Evolutionary conservation across 64 coral and sea anemone genomes (phyloP), one percentile per base, ranked within the genome.

Genomic region (Trachythela sp.): DNA sequence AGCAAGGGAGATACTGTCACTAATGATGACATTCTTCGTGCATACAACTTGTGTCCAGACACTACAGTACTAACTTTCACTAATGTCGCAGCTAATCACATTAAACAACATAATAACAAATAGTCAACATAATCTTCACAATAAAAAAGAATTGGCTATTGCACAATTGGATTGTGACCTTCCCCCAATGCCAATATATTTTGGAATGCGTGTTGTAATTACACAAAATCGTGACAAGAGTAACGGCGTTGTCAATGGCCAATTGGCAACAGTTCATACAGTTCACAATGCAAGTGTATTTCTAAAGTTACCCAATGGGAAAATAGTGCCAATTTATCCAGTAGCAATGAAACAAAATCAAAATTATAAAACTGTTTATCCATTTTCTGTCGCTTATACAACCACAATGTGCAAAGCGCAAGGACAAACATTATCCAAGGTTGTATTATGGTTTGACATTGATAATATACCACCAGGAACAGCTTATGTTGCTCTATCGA

Each of bases 381-480:
- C 84, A 22, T 48, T 86, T 45, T 45, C 29, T 26, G 36, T 39
- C 13, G 84, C 39, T 50, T 86, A 86, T 45, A 39, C 84, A 30
- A 2, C 43, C 0, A 86, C 84, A 48, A 85, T 85, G 4, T 85
- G 84, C 9, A 85, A 85, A 50, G 29, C 84, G 1, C 84, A 85
- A 85, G 84, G 84, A 26, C 84, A 85, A 45, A 85, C 84, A 1
- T 26, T 85, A 39, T 41, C 39, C 14, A 86, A 86, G 18, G 24
- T 86, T 2, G 45, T 86, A 18, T 35, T 86, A 51, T 86, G 84
- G 84, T 49, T 86, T 45, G 84, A 86, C 43, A 83, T 83, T 38
- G 34, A 41, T 49, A 48, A 48, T 1, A 22, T 86, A 14, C 84
- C 84, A 18, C 38, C 38, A 0, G 45, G 84, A 33, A 27, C 42